A percentile compares a stretch with the other conserved stretches of the same genome.
Evolutionary conservation across 2,797 vertebrate species (phyloP).

Genomic region (Ataeniobius toweri): DNA sequence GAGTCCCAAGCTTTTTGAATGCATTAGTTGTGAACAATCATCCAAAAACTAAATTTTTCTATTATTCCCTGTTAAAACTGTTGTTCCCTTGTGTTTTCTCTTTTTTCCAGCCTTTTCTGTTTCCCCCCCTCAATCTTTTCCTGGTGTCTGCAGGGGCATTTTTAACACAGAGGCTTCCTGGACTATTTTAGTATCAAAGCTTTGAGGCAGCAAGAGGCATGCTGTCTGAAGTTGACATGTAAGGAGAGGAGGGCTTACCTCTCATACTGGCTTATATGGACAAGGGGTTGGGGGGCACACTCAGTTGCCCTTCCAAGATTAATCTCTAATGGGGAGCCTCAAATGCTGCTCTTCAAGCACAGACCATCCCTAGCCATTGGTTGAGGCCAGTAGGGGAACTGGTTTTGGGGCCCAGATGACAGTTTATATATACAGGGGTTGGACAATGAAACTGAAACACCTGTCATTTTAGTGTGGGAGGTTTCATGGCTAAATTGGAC

Average conservation of each 20-base stretch:
- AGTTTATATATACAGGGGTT: conserved; percentile 1
- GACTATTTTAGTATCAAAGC: conserved; percentile 86
- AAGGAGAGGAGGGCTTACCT: conserved; percentile 72
- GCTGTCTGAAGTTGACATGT: conserved; percentile 84
- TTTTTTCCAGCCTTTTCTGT: conserved; percentile 43
- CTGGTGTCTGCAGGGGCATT: conserved; percentile 73
- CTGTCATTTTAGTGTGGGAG: too few species aligned
- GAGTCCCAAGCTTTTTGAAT: not conserved
- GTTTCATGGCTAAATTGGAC: too few species aligned
- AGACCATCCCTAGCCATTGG: conserved; percentile 36
- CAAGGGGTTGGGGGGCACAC: conserved; percentile 34
- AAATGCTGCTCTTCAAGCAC: conserved; percentile 58
- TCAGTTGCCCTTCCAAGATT: conserved; percentile 69
- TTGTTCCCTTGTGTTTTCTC: conserved; percentile 44
- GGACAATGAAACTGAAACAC: too few species aligned
- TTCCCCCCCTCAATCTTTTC: conserved; percentile 53
- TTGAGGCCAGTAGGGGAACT: conserved; percentile 6
- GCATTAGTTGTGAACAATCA: conserved; percentile 16
- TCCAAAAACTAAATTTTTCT: conserved; percentile 5
- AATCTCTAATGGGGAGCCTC: conserved; percentile 60
- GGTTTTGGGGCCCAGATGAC: conserved; percentile 34
- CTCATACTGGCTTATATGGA: conserved; percentile 56
- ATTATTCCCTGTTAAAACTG: conserved; percentile 19
- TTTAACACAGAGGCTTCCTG: conserved; percentile 83
- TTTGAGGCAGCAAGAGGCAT: conserved; percentile 77